phyloP scores from a whole-genome alignment of 2,888 invertebrate species.

The Teleiodes luculella region DNA sequence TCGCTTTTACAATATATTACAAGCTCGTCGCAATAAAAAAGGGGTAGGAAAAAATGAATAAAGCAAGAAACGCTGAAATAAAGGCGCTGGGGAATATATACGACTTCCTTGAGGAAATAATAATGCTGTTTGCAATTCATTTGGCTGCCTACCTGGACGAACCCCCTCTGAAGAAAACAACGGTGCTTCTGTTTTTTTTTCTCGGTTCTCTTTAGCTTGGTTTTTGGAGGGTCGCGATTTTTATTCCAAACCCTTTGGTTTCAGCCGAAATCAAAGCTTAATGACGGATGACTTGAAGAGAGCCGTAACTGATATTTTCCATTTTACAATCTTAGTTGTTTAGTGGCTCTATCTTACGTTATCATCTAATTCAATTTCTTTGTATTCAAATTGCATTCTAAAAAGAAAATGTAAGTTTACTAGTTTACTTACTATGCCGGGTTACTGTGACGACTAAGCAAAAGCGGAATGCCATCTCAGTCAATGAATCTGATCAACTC shows the following conservation, averaged over 20 bases:
- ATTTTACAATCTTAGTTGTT: neutral
- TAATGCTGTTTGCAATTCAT: slow-evolving; percentile 80
- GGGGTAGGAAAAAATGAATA: slow-evolving; percentile 73
- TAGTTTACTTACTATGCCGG: too few relatives aligned
- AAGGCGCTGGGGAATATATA: slow-evolving; percentile 75
- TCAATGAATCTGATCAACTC: too few relatives aligned
- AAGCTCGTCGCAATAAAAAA: slow-evolving; percentile 75
- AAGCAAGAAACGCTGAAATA: slow-evolving; percentile 74
- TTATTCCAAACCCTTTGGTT: slow-evolving; percentile 70
- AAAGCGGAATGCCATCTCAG: too few relatives aligned
- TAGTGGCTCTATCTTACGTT: too few relatives aligned
- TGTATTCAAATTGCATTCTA: too few relatives aligned
- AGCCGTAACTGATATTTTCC: slow-evolving; percentile 36
- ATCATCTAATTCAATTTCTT: too few relatives aligned
- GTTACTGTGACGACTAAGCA: too few relatives aligned
- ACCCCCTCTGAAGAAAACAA: slow-evolving; percentile 69
- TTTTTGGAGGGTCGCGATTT: slow-evolving; percentile 68
- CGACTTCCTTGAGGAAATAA: slow-evolving; percentile 79
- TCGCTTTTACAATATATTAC: slow-evolving; percentile 76
- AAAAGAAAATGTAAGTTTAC: too few relatives aligned
- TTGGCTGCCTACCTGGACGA: slow-evolving; percentile 73
- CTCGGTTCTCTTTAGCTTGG: slow-evolving; percentile 49
- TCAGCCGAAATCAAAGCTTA: slow-evolving; percentile 65
- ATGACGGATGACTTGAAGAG: slow-evolving; percentile 41
- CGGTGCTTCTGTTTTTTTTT: slow-evolving; percentile 50